Evolutionary conservation across 2,113 vertebrate genomes (phyloP).

Genomic region (Quiscalus mexicanus): DNA sequence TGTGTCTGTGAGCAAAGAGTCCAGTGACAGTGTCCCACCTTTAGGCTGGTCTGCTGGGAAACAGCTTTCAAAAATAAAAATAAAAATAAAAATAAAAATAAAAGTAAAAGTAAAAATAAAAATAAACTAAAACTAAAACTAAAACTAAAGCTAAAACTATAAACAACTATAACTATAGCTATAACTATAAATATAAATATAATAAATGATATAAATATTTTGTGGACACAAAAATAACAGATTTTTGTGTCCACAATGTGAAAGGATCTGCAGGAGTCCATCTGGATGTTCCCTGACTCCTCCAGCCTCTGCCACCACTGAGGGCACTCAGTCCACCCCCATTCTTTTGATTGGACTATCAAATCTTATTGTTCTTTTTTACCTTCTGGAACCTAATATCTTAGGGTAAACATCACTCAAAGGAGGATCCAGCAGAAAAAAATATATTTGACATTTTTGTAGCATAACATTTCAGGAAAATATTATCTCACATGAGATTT

Average conservation of each 20-base stretch:
- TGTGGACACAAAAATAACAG: too few species aligned
- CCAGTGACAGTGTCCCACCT: background rate
- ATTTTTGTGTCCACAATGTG: background rate
- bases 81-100: background rate
- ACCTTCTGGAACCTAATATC: constrained; percentile 4
- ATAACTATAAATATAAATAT: too few species aligned
- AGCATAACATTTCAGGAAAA: constrained; percentile 28
- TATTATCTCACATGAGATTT: constrained; percentile 11
- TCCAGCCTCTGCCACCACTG: background rate
- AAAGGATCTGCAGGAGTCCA: background rate
- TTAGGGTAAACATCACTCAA: background rate
- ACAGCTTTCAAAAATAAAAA: background rate
- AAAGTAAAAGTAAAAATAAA: background rate
- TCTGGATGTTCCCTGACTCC: background rate
- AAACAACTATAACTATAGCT: too few species aligned
- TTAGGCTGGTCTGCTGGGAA: background rate
- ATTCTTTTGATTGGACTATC: background rate
- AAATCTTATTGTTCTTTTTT: background rate
- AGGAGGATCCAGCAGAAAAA: background rate
- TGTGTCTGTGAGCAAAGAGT: background rate
- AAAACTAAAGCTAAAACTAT: background rate
- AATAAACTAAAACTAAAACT: background rate
- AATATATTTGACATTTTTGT: constrained; percentile 42
- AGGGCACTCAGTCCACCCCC: accelerated
- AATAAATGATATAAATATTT: background rate